Evolutionary conservation across 2,797 vertebrate genomes (phyloP).

Genomic region (Sebastiscus tertius): DNA sequence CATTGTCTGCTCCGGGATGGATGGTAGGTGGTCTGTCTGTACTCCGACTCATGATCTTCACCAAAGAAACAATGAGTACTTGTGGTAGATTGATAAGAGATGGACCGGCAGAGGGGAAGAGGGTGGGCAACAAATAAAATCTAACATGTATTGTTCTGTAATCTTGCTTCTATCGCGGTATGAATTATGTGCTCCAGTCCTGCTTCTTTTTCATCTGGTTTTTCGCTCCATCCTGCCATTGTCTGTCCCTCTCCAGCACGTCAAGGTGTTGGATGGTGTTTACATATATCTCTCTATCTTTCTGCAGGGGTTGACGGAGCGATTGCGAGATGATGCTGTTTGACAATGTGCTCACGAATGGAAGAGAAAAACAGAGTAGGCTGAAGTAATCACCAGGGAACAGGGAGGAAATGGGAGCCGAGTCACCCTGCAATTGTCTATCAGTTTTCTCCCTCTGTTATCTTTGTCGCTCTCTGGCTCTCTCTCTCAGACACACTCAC

Average conservation of each 20-base stretch:
- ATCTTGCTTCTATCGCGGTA: slow-evolving; percentile 6
- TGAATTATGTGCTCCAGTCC: slow-evolving; percentile 23
- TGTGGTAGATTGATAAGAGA: slow-evolving; percentile 33
- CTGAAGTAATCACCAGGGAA: slow-evolving; percentile 58
- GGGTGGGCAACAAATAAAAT: slow-evolving; percentile 23
- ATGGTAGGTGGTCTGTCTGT: slow-evolving; percentile 59
- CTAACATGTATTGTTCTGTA: slow-evolving; percentile 27
- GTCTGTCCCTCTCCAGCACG: slow-evolving; percentile 3
- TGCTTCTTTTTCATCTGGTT: not conserved
- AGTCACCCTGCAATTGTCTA: slow-evolving; percentile 46
- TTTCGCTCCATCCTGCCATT: not conserved
- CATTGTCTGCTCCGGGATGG: slow-evolving; percentile 44
- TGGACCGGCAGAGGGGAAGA: not conserved
- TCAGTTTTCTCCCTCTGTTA: slow-evolving; percentile 39
- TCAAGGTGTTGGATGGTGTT: slow-evolving; percentile 57
- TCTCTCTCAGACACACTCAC: slow-evolving; percentile 16
- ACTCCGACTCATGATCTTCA: slow-evolving; percentile 27
- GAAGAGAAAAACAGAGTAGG: slow-evolving; percentile 33
- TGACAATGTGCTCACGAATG: slow-evolving; percentile 46
- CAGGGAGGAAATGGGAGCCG: slow-evolving; percentile 37
- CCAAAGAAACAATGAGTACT: slow-evolving; percentile 40
- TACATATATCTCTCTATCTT: slow-evolving; percentile 35
- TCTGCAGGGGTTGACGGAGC: slow-evolving; percentile 10
- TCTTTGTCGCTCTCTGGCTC: slow-evolving; percentile 42
- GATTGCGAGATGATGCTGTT: slow-evolving; percentile 38